Evolutionary conservation across 2,113 vertebrate genomes (phyloP).

Genomic region (Lagopus muta): DNA sequence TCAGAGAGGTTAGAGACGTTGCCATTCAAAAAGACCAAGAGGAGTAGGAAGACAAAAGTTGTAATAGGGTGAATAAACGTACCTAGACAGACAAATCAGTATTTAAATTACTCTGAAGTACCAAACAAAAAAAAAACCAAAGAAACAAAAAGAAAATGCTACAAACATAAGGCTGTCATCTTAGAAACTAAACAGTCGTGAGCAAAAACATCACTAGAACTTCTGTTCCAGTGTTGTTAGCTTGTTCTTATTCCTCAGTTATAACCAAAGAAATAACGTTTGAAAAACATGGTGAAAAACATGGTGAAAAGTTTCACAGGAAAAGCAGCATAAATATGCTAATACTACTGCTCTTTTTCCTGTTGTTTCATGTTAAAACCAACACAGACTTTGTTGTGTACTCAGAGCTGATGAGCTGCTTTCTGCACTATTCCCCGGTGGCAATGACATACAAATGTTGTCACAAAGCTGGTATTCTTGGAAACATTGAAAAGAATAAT

Average conservation of each 20-base stretch:
- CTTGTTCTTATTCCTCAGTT: background rate
- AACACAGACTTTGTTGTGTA: background rate
- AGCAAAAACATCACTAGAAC: background rate
- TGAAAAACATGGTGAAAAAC: background rate
- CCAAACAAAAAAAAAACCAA: background rate
- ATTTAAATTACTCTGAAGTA: background rate
- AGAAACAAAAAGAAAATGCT: background rate
- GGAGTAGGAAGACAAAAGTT: background rate
- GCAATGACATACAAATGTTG: background rate
- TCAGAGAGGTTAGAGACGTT: background rate
- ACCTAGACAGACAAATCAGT: background rate
- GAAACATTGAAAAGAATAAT: constrained; percentile 32
- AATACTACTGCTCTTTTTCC: background rate
- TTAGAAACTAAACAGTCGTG: background rate
- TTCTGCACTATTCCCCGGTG: background rate
- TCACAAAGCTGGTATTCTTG: background rate
- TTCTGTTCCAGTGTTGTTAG: background rate
- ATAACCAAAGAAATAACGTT: background rate
- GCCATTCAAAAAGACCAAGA: background rate
- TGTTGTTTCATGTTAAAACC: background rate
- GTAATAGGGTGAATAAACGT: background rate
- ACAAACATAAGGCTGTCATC: background rate
- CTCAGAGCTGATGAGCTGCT: background rate
- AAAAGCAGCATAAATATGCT: background rate
- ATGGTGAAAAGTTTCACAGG: background rate